Base-by-base conservation (phyloP, 2,888 invertebrate genomes). In the Teinopalpus imperialis region DNA sequence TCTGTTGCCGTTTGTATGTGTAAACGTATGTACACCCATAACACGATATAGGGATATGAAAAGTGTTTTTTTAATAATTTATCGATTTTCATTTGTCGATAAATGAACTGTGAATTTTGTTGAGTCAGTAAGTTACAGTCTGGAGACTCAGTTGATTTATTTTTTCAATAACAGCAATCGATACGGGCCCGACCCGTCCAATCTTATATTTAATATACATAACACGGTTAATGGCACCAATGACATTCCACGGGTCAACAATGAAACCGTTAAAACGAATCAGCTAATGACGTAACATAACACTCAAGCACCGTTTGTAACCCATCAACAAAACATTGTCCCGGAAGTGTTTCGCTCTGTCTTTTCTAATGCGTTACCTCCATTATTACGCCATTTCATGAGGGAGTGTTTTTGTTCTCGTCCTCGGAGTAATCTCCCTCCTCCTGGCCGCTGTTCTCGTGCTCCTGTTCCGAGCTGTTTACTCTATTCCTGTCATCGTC, bases 201-300 rank as follows among this genome's bases (percentile, higher is more conserved):
- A 68, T 43, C 57, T 63, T 73, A 74, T 66, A 60, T 56, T 66
- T 76, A 73, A 80, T 36, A 75, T 69, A 68, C 73, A 77, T 72
- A 26, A 43, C 29, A 43, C 73, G 74, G 83, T 79, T 50, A 83
- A 87, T 87, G 87, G 87, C 87, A 87, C 87, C 81, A 74, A 74
- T 71, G 81, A 86, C 81, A 80, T 83, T 85, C 80, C 86, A 87
- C 86, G 87, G 87, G 86, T 82, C 78, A 85, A 86, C 83, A 82
- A 81, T 76, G 62, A 78, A 78, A 81, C 72, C 75, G 76, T 74
- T 71, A 74, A 53, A 74, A 75, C 70, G 72, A 76, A 75, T 72
- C 80, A 69, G 75, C 75, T 74, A 76, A 76, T 69, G 78, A 77
- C 81, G 73, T 78, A 82, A 85, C 79, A 81, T 80, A 83, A 86